phyloP scores from a whole-genome alignment of 2,113 vertebrate species.

The Boulengerochromis microlepis region DNA sequence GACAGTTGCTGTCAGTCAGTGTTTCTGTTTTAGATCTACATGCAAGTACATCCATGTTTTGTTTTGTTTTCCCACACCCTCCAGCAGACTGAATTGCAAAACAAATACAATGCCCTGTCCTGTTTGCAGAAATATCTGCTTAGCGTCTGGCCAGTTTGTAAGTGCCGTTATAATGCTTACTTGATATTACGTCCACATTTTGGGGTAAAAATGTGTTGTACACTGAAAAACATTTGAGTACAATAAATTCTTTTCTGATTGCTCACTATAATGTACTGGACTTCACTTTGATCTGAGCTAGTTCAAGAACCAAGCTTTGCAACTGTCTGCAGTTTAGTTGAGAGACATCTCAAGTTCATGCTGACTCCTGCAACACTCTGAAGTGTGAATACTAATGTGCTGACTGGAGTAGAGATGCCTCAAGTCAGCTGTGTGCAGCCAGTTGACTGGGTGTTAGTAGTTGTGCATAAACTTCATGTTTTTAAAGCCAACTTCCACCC shows the following conservation, averaged over 20 bases:
- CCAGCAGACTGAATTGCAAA: not conserved
- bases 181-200: not conserved
- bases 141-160: not conserved
- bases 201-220: not conserved
- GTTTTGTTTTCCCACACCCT: not conserved
- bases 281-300: not conserved
- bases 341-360: not conserved
- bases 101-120: not conserved
- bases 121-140: not conserved
- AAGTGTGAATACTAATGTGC: not conserved
- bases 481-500: not conserved
- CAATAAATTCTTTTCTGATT: not conserved
- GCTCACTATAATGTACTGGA: not conserved
- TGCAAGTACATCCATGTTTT: not conserved
- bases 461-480: not conserved
- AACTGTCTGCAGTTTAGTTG: not conserved
- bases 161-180: not conserved
- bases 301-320: not conserved
- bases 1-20: not conserved
- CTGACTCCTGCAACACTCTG: not conserved
- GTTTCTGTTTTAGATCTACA: not conserved
- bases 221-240: not conserved
- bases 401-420: not conserved
- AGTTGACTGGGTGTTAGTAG: not conserved
- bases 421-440: not conserved